Evolutionary conservation across 2,797 vertebrate species (phyloP), one percentile per base, ranked within the genome.

Genomic region (Phrynocephalus guinanensis): DNA sequence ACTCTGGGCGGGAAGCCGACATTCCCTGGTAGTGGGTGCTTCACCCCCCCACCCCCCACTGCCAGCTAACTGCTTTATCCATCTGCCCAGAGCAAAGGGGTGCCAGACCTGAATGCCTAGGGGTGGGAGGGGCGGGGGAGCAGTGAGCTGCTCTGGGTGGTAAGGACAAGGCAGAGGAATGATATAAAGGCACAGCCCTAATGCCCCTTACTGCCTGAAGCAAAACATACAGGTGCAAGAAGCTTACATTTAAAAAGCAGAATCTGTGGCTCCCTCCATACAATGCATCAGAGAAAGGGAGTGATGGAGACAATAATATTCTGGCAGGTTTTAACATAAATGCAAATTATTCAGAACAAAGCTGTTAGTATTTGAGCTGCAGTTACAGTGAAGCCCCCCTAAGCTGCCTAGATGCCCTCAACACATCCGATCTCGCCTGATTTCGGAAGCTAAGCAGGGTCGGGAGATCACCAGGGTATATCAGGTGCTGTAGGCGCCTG

Each of bases 41-140:
- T 63, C 77, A 2, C 63, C 82, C 87, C 85, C 73, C 86, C 38
- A 38, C 38, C 2, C 2, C 38, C 2, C 83, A 48, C 52, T 30
- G 6, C 6, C 0, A 1, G 82, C 52, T 86, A 66, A 73, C 16
- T 52, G 0, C 60, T 33, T 0, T 0, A 1, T 63, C 13, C 16
- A 30, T 11, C 11, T 50, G 30, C 28, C 24, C n/a, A 63, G 30
- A 72, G 44, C 44, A 30, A 83, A 78, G 33, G 24, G 60, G 16
- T 1, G 30, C 33, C 44, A 68, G n/a, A 50, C 5, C 73, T 67
- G 11, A 48, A 33, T 50, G 16, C 9, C 15, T 38, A 70, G 24
- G 33, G 38, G 38, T 44, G 38, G 38, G 38, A 44, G 38, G 38
- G 3, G 38, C 5, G 38, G 38, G 56, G 33, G 33, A 78, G 20